Conservation (phyloP, 2,113 vertebrate genomes). For the Glareola pratincola region DNA sequence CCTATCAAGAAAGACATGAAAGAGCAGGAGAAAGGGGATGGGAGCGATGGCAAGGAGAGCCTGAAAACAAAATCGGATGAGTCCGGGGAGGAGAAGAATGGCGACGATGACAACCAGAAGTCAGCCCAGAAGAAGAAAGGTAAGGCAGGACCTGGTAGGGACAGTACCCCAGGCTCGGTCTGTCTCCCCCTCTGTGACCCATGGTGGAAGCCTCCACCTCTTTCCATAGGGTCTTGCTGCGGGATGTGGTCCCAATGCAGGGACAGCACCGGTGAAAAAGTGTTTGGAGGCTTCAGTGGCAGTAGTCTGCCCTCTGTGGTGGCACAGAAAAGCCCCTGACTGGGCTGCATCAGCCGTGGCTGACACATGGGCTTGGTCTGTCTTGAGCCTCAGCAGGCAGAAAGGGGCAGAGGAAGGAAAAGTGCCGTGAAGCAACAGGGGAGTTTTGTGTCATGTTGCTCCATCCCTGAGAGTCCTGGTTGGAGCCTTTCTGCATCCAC, state of each 20-base stretch:
- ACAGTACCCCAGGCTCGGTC: background rate
- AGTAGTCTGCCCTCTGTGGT: background rate
- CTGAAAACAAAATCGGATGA: slow-evolving; percentile 93
- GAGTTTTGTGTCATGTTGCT: background rate
- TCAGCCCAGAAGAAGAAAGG: slow-evolving; percentile 94
- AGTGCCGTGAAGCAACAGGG: background rate
- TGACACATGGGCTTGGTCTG: rapidly evolving
- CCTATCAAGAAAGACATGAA: slow-evolving; percentile 87
- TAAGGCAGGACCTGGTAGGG: slow-evolving; percentile 30
- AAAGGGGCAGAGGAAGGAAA: background rate
- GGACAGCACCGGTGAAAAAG: background rate
- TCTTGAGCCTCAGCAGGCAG: background rate
- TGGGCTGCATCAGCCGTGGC: background rate
- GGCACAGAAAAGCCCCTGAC: background rate
- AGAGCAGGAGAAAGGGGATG: slow-evolving; percentile 91
- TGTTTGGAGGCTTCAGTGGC: background rate
- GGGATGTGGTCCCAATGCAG: rapidly evolving
- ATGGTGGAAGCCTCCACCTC: background rate
- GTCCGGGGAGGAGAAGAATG: slow-evolving; percentile 95
- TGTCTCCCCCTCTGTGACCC: rapidly evolving
- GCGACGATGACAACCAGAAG: slow-evolving; percentile 90
- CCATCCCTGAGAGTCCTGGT: rapidly evolving
- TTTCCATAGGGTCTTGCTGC: background rate
- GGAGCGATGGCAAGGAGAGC: slow-evolving; percentile 90
- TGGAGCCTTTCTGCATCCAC: background rate